Evolutionary conservation across 2,113 vertebrate species (phyloP), one percentile per base, ranked within the genome.

Genomic region (Macrotus californicus): DNA sequence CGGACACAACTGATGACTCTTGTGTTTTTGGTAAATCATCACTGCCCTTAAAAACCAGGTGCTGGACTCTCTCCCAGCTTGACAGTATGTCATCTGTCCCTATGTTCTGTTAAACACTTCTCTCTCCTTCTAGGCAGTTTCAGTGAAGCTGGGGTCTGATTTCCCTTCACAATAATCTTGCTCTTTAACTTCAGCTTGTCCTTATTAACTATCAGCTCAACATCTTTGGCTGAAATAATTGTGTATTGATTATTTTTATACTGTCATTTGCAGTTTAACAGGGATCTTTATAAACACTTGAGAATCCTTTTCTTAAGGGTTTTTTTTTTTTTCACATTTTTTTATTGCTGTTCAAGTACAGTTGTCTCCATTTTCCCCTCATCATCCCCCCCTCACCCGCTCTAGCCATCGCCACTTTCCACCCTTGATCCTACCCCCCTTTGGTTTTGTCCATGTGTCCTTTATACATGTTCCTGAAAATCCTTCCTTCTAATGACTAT

Each of bases 191-290:
- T 94, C 43, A 89, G 46, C 80, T 91, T 96, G n/a, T 85, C 61
- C 54, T 69, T 93, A 83, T 82, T 92, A 76, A 56, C 21, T 84
- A 76, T 93, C 89, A 83, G 4, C 26, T 85, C 46, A 96, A 52
- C 36, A 50, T 87, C 77, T 85, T 94, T 87, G n/a, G 26, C 80
- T 56, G 66, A 97, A 73, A 81, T 96, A 80, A 94, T 82, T 95
- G 66, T 0, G 31, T 95, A 93, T 87, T 92, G 95, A 93, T 93
- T 89, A 79, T 64, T 91, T 96, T 83, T 87, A 52, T 70, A 19
- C 64, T 96, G 64, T 92, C 80, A 80, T 84, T 89, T 96, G 87
- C 41, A 92, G 80, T 93, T 92, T 75, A 95, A 0, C 64, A 52
- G 46, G 54, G 36, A 91, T 89, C 73, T 75, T 64, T 66, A 54